Evolutionary conservation across 2,888 invertebrate species (phyloP), one percentile per base, ranked within the genome.

Genomic region (Parnassius orleans): DNA sequence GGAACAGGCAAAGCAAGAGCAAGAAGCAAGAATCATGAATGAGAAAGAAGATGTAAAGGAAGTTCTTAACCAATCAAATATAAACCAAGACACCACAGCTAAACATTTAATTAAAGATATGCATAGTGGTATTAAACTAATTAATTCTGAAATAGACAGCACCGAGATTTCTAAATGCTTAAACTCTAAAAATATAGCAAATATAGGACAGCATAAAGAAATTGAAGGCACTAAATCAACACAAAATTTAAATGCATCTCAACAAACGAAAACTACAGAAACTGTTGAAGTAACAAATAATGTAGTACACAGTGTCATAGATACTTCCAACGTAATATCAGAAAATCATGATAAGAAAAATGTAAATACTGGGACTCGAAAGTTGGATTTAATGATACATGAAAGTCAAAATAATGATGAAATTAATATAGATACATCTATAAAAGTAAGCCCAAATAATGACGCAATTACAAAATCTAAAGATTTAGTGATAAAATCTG

Each of bases 1-100:
- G 5, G 43, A 50, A 11, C 19, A 53, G 19, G 15, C 46, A 19
- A 52, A 3, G 33, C 10, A 2, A n/a, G 47, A 9, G 33, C 2
- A 10, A 9, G 24, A 60, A 43, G 42, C 46, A 12, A 52, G 11
- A 53, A n/a, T 50, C 53, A 33, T 55, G 15, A 19, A 12, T 53
- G 42, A 33, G 53, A 50, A 61, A 60, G 60, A 61, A 53, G 51
- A 54, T 43, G 11, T 3, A 43, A 43, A 9, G 11, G 43, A 11
- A 43, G 43, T 10, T 11, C 43, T 11, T 43, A 9, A 11, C 11
- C 11, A 43, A 43, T 10, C 43, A 43, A 11, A 43, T 11, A 10
- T 33, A 7, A 33, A 33, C 33, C 33, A 33, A 33, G 33, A 33
- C 33, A 5, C 33, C 1, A 33, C 33, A 33, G 33, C 33, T 33